Base-by-base conservation (phyloP, 2,113 vertebrate genomes). In the Nibea coibor region DNA sequence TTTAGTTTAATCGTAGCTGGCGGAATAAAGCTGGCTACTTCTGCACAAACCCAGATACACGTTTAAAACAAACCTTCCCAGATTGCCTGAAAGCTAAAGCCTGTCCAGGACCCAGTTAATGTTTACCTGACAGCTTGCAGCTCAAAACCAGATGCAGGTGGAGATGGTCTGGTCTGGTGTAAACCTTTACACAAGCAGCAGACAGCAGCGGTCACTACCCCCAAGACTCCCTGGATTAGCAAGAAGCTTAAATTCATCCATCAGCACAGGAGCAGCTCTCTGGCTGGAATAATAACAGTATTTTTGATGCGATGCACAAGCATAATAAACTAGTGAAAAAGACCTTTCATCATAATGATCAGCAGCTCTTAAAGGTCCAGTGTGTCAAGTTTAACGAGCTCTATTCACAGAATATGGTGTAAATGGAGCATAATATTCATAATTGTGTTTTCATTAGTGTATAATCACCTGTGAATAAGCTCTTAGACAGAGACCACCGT, bases 121-220 rank as follows among this genome's bases (percentile, higher is more conserved):
- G 65, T 85, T 86, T 83, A 87, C 83, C 74, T 63, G 62, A 71
- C 26, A 20, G 66, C 80, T 81, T 71, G 72, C 24, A 45, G 43
- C 75, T 83, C 64, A 65, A 77, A 80, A 73, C 66, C 63, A 88
- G 77, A 75, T 88, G 66, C 76, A 84, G 78, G 70, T 79, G 47
- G 51, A 89, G 42, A 54, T 87, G 82, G 51, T 88, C 67, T 64
- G 65, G 71, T 28, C 35, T 39, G 70, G 22, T 65, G 69, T 84
- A 61, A 77, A 81, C 74, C 24, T 70, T 47, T 24, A 58, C 78
- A 54, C 17, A 64, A 59, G 58, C 82, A 88, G 62, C 82, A 88
- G 62, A 84, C 67, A 68, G 75, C 31, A 68, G 76, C 67, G 16
- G 11, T 12, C 65, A 57, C 58, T 35, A 51, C 39, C 28, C 12